Evolutionary conservation across 2,113 vertebrate genomes (phyloP), one percentile per base, ranked within the genome.

Genomic region (Elachura formosa): DNA sequence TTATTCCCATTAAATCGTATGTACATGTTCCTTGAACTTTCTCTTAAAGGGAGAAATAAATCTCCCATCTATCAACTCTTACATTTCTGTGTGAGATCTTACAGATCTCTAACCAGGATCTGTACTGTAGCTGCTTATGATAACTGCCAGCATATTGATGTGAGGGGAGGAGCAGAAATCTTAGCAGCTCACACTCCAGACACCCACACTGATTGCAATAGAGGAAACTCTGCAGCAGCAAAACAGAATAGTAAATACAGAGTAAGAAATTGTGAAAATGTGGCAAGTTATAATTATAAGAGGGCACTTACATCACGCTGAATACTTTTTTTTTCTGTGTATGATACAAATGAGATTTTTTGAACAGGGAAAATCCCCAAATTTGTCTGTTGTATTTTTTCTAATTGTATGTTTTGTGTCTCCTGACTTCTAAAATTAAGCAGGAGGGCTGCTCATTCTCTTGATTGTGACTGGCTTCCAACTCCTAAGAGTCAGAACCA

Each of bases 221-320:
- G 93, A 91, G 90, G 84, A 93, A 94, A 90, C 81, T 92, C 77
- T 80, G 48, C 40, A 84, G 79, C 88, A 95, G 84, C 88, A 95
- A 93, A 95, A 61, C 66, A 77, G 75, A 72, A 67, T 89, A 90
- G 91, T 96, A 96, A 96, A 94, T 94, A 94, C 9, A 90, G 83
- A 90, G 90, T 86, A 92, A 92, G 82, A 78, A 90, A 91, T 93
- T 0, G 2, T 79, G 69, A 86, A 69, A 75, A 88, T 74, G 56
- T 87, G 85, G 41, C 72, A 75, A 84, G 82, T 72, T 92, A 26
- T 54, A 88, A 76, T 90, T 94, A 56, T 21, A 23, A 62, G 79
- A 80, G 33, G 31, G 34, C 78, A 78, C 36, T 19, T 67, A 34
- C 18, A 64, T 25, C 3, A 21, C 3, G 9, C 56, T 40, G 51